phyloP scores from a whole-genome alignment of 2,888 invertebrate genomes.

The Scaptomyza cyrtandrae region DNA sequence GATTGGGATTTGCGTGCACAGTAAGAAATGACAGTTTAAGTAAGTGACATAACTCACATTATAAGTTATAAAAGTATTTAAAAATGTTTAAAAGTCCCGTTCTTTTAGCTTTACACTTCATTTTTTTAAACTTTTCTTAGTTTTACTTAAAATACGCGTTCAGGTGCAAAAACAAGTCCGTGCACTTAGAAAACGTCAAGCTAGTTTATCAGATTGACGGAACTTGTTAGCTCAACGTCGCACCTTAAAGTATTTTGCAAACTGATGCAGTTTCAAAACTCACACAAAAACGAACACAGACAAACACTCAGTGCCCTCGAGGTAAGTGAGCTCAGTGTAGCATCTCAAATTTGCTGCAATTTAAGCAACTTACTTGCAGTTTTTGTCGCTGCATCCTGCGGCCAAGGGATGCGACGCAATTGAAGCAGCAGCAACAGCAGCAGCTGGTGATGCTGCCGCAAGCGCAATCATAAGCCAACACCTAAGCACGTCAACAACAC shows the following conservation, averaged over 20 bases:
- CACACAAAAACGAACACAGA: constrained; percentile 1
- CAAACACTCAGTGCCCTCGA: constrained; percentile 24
- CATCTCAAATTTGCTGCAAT: constrained; percentile 68
- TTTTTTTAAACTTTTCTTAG: neutral
- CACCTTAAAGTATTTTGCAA: constrained; percentile 35
- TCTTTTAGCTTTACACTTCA: neutral
- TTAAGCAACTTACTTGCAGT: constrained; percentile 78
- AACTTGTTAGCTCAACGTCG: constrained; percentile 30
- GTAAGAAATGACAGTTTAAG: constrained; percentile 37
- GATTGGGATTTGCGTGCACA: constrained; percentile 49
- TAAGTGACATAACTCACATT: constrained; percentile 5
- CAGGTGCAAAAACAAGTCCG: constrained; percentile 1
- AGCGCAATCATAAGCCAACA: constrained; percentile 78
- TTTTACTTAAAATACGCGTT: constrained; percentile 12
- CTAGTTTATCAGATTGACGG: constrained; percentile 42
- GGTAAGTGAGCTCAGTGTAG: constrained; percentile 66
- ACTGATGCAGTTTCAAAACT: constrained; percentile 18
- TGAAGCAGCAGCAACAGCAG: constrained; percentile 11
- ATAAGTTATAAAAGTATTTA: neutral
- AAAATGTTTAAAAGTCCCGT: neutral
- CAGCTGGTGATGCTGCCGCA: constrained; percentile 51
- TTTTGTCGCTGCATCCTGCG: constrained; percentile 70
- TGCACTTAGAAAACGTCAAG: neutral
- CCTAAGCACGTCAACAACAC: constrained; percentile 78
- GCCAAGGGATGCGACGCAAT: constrained; percentile 33